Base-by-base conservation (phyloP, 2,797 vertebrate genomes). In the Lagocephalus sceleratus region DNA sequence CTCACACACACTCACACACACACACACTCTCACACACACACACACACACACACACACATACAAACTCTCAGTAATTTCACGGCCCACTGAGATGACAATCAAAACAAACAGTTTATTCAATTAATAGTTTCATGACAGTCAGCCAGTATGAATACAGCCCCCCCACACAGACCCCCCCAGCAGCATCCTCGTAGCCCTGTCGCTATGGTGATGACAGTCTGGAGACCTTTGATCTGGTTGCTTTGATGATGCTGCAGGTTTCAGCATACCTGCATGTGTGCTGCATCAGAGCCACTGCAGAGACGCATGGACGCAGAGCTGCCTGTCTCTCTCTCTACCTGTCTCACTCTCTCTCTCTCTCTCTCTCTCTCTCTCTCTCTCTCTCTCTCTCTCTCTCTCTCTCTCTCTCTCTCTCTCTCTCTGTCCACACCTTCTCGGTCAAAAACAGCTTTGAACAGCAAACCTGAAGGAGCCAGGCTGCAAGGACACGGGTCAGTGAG, bases 51-150 rank as follows among this genome's bases (percentile, higher is more conserved):
- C 60, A 67, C 69, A 61, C 71, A 64, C 20, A 71, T 60, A 63
- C 66, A 60, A n/a, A n/a, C n/a, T n/a, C n/a, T n/a, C n/a, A n/a
- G 69, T 89, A 79, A 87, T 89, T 90, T 89, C 82, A 87, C 76
- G 79, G 78, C 68, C 82, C 83, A 67, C 68, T 84, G 81, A 85
- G 76, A 84, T 68, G 67, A 40, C 41, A 67, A 82, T 81, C 81
- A 79, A 78, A 76, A 86, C 87, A 82, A 73, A 77, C 65, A 54
- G 72, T 86, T 83, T 81, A 72, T 82, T 88, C 78, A 88, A 82
- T 85, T 82, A 84, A 81, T 75, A 78, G 69, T 74, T 85, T 87
- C 76, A 89, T 90, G 86, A 88, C 73, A 81, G 66, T 69, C 62
- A 69, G 23, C 56, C 58, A 25, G 69, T 69, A 73, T 67, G 65